Evolutionary conservation across 2,113 vertebrate genomes (phyloP).

Genomic region (Struthio camelus): DNA sequence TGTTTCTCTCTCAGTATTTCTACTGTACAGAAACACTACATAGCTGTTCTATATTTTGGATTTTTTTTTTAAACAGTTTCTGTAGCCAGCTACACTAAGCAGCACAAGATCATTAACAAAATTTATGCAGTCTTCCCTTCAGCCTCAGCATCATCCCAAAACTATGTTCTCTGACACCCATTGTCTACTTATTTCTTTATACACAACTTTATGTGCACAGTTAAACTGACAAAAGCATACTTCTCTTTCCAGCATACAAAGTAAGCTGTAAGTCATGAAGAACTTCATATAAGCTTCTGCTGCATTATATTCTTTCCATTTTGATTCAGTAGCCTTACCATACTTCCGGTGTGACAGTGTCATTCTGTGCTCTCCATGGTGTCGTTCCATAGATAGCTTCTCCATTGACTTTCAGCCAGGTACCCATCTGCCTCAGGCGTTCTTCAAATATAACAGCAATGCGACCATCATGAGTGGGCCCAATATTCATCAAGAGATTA

Average conservation of each 20-base stretch:
- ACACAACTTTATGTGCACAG: background rate
- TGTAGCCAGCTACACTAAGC: background rate
- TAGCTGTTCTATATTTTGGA: background rate
- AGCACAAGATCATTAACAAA: background rate
- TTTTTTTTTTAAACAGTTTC: background rate
- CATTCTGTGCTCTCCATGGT: conserved; percentile 89
- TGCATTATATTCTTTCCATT: background rate
- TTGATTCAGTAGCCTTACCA: conserved; percentile 77
- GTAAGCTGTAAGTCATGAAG: background rate
- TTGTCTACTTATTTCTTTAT: background rate
- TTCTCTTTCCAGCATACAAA: background rate
- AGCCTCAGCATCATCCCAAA: background rate
- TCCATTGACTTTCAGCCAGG: conserved; percentile 90
- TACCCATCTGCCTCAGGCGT: conserved; percentile 88
- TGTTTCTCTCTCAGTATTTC: background rate
- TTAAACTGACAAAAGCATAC: background rate
- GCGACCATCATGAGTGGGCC: conserved; percentile 88
- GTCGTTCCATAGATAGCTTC: conserved; percentile 88
- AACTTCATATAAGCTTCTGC: background rate
- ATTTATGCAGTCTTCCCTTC: background rate
- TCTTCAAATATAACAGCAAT: conserved; percentile 90
- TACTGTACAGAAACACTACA: background rate
- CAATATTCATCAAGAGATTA: conserved; percentile 93
- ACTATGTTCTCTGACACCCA: background rate
- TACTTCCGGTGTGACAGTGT: conserved; percentile 77